A percentile compares a stretch with the other conserved stretches of the same genome.
These are phyloP conservation scores for Papilio polyxenes DNA, from an alignment of 1,140 invertebrate species.

Conservation along the genomic window DNA sequence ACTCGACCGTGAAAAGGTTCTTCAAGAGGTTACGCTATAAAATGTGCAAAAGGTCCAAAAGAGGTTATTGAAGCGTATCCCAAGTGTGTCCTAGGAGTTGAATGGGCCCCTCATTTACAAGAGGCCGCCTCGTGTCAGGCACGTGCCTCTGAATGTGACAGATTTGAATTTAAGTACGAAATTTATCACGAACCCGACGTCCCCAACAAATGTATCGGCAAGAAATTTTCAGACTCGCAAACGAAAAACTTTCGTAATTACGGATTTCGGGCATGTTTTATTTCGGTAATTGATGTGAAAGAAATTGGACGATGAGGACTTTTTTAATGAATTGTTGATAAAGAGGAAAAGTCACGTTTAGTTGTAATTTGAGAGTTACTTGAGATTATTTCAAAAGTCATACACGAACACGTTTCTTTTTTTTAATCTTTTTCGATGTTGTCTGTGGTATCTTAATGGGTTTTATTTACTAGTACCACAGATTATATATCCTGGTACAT, in stretches of 20 bases:
- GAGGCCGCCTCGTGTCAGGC: not conserved
- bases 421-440: not conserved
- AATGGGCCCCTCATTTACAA: constrained; percentile 29
- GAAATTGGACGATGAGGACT: not conserved
- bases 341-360: not conserved
- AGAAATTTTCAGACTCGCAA: not conserved
- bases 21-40: constrained; percentile 14
- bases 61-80: constrained; percentile 31
- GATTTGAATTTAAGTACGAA: constrained; percentile 38
- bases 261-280: not conserved
- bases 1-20: not conserved
- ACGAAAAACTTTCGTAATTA: constrained; percentile 9
- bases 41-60: constrained; percentile 25
- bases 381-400: not conserved
- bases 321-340: constrained; percentile 1
- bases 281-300: constrained; percentile 18
- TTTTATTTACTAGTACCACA: not conserved
- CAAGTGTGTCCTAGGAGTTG: constrained; percentile 26
- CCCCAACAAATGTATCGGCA: not conserved
- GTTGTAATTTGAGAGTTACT: not conserved
- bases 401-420: not conserved
- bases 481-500: too few relatives aligned
- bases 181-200: constrained; percentile 16
- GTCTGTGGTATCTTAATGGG: not conserved
- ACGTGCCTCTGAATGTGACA: constrained; percentile 36